A percentile compares a stretch with the other conserved stretches of the same genome.
These are phyloP conservation scores for Cerastoderma edule DNA, from an alignment of 2,888 invertebrate genomes.

Conservation along the genomic window DNA sequence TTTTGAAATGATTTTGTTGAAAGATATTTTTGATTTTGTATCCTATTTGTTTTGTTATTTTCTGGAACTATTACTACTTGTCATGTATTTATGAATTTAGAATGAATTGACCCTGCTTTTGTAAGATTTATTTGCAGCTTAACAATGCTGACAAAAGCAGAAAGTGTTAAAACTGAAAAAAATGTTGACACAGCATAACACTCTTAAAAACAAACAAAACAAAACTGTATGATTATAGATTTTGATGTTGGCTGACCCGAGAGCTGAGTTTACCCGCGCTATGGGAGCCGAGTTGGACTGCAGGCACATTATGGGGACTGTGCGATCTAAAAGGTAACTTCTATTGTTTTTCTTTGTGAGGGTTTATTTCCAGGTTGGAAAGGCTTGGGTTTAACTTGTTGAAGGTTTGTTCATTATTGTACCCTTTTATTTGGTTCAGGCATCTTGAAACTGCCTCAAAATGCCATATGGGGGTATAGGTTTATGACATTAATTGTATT, in stretches of 20 bases:
- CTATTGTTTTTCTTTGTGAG: background rate
- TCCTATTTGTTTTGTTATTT: too few species aligned
- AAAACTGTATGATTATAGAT: too few species aligned
- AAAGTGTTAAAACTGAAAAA: too few species aligned
- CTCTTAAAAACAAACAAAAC: too few species aligned
- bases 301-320: slow-evolving; percentile 88
- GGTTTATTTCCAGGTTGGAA: background rate
- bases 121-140: too few species aligned
- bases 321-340: slow-evolving; percentile 74
- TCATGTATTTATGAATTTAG: too few species aligned
- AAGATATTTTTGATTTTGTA: too few species aligned
- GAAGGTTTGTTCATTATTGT: background rate
- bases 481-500: background rate
- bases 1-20: too few species aligned
- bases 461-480: background rate
- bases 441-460: background rate
- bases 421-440: background rate
- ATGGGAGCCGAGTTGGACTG: slow-evolving; percentile 92
- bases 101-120: too few species aligned
- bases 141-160: too few species aligned
- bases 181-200: too few species aligned
- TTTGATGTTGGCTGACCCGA: slow-evolving; percentile 95
- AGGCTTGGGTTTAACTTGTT: background rate
- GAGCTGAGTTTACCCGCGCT: slow-evolving; percentile 90
- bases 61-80: too few species aligned